Evolutionary conservation across 2,113 vertebrate species (phyloP), one percentile per base, ranked within the genome.

Genomic region (Anolis carolinensis): DNA sequence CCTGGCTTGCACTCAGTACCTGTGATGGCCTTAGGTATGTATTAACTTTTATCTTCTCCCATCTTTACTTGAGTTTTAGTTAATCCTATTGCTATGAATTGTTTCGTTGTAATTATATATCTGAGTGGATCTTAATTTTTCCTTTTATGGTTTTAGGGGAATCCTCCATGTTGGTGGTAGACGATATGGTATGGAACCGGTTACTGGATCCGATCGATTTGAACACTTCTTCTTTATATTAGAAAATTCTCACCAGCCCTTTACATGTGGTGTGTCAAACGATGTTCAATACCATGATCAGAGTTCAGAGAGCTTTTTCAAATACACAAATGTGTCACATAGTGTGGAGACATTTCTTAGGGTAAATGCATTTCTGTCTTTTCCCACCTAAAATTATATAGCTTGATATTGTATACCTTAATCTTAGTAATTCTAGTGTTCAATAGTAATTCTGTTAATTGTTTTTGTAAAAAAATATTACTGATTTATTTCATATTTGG

Each of bases 11-110:
- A 34, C 71, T 96, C 18, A 96, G 95, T 89, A 93, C 92, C 0
- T 96, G 96, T 0, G 77, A 93, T 88, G 96, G 96, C 73, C 93
- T 96, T 13, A 96, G 95, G 96, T 95, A 95, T 85, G 71, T 68
- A 68, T 30, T 30, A 65, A 27, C n/a, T 81, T 63, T 73, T 14
- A 44, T 83, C 76, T 81, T 44, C 32, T 34, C 36, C 39, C 65
- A 32, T 80, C 52, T 73, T 18, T 30, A 34, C n/a, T n/a, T n/a
- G 0, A 0, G 0, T 52, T 2, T 2, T 50, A 59, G 48, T n/a
- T 87, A 78, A 5, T 78, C 4, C 76, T 85, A 4, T 6, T 62
- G 18, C 52, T 86, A 59, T 36, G 5, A 86, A 83, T 55, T 63
- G 71, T 67, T 62, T 71, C 78, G 11, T 63, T 88, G 48, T 59